Evolutionary conservation across 2,888 invertebrate genomes (phyloP).

Genomic region (Phragmatobia fuliginosa): DNA sequence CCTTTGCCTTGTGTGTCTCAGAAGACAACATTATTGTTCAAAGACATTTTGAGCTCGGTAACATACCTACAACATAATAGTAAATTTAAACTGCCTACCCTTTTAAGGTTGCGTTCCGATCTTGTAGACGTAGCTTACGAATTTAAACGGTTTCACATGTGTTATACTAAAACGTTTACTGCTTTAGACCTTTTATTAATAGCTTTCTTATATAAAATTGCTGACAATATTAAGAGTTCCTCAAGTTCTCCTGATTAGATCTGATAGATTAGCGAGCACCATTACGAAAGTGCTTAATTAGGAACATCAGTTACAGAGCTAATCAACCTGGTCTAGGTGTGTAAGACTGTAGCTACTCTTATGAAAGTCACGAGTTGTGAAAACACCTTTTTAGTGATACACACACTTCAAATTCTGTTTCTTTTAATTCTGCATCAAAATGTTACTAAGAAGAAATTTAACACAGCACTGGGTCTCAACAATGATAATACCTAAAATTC

Average conservation of each 20-base stretch:
- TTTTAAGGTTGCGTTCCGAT: not conserved
- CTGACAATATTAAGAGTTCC: not conserved
- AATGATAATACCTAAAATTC: not conserved
- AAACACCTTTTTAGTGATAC: no score
- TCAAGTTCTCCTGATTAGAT: not conserved
- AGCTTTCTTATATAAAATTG: not conserved
- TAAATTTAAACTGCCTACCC: not conserved
- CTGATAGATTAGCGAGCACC: not conserved
- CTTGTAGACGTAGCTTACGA: not conserved
- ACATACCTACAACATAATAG: slow-evolving; percentile 12
- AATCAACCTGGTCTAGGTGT: not conserved
- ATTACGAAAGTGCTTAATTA: not conserved
- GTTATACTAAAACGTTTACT: not conserved
- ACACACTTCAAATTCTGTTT: no score
- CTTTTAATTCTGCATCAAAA: not conserved
- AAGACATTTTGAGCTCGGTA: not conserved
- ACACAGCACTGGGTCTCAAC: not conserved
- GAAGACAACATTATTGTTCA: slow-evolving; percentile 35
- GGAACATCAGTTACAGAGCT: not conserved
- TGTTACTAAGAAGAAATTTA: not conserved
- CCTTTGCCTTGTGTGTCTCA: slow-evolving; percentile 24
- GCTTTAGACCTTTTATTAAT: not conserved
- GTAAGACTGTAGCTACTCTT: no score
- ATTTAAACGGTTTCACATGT: not conserved
- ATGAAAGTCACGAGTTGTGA: no score